Base-by-base conservation (phyloP, 1,140 invertebrate species). In the Drosophila teissieri region DNA sequence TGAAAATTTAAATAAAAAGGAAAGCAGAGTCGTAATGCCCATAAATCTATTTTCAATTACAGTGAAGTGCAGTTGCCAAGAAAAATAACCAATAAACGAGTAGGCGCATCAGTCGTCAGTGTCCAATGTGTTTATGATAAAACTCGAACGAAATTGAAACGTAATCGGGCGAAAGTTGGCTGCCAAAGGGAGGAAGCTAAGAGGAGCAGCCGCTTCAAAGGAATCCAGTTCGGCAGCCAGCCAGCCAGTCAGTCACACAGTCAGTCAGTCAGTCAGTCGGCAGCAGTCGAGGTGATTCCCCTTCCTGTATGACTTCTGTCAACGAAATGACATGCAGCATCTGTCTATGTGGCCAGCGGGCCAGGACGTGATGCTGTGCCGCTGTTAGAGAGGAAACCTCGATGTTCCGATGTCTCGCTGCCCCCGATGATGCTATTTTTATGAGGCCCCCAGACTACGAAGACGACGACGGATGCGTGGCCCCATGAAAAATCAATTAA, bases 401-500 rank as follows among this genome's bases (percentile, higher is more conserved):
- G n/a, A 57, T 68, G 39, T 52, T 36, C 64, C 69, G 70, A 52
- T 75, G 80, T 36, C 44, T 52, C 69, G 70, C 45, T 75, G 80
- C 31, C 64, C 44, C 64, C 69, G 70, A 52, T 75, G 80, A 74
- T 80, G 85, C 84, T 89, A 89, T 89, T 89, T 89, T 90, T 89
- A 84, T 88, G 84, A 90, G 73, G 67, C 85, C 61, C 61, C 77
- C 82, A 76, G 51, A 74, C 55, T 61, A 45, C 22, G 37, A 10
- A 31, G 31, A 68, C 75, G 83, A 88, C 74, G 83, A 86, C 83
- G 83, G 83, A 88, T 88, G 83, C 83, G 83, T 88, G 80, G 84
- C 84, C 84, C 84, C 84, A 89, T 90, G 84, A 89, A 89, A 88
- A 89, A 89, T 89, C 84, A 89, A 89, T 89, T 89, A 89, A 89